phyloP scores from a whole-genome alignment of 2,888 invertebrate species.

The Allophyes oxyacanthae region DNA sequence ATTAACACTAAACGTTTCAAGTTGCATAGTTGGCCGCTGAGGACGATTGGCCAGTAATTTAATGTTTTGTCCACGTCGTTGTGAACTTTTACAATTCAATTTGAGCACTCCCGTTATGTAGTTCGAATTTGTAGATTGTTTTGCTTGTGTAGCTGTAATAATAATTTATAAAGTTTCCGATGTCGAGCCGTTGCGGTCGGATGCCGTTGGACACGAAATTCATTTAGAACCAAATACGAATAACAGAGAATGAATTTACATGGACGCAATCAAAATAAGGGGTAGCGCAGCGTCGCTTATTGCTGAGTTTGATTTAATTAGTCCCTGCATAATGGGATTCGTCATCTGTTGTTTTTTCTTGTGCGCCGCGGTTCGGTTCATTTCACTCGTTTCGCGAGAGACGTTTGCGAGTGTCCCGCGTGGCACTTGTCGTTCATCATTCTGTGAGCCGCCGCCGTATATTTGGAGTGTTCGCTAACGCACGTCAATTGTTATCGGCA shows the following conservation, averaged over 20 bases:
- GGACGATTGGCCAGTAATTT: slow-evolving; percentile 56
- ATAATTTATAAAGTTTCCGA: slow-evolving; percentile 81
- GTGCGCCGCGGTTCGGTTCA: slow-evolving; percentile 44
- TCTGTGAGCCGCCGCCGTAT: slow-evolving; percentile 17
- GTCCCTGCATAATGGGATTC: slow-evolving; percentile 70
- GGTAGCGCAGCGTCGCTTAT: slow-evolving; percentile 70
- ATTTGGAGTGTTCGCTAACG: slow-evolving; percentile 34
- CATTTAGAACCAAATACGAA: slow-evolving; percentile 79
- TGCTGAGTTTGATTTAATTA: slow-evolving; percentile 79
- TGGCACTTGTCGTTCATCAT: slow-evolving; percentile 45
- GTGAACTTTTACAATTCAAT: slow-evolving; percentile 76
- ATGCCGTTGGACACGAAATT: slow-evolving; percentile 75
- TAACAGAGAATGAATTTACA: slow-evolving; percentile 76
- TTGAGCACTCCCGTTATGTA: slow-evolving; percentile 69
- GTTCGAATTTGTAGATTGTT: slow-evolving; percentile 76
- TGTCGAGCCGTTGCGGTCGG: slow-evolving; percentile 71
- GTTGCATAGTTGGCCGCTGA: slow-evolving; percentile 21
- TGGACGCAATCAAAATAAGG: slow-evolving; percentile 82
- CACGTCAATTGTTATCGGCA: slow-evolving; percentile 55
- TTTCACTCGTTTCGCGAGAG: slow-evolving; percentile 19
- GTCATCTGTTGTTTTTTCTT: slow-evolving; percentile 68
- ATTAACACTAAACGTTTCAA: slow-evolving; percentile 36
- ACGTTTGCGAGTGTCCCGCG: slow-evolving; percentile 18
- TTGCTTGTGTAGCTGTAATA: slow-evolving; percentile 70
- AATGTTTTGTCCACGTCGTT: slow-evolving; percentile 62